Evolutionary conservation across 2,113 vertebrate species (phyloP).

Genomic region (Dascyllus trimaculatus): DNA sequence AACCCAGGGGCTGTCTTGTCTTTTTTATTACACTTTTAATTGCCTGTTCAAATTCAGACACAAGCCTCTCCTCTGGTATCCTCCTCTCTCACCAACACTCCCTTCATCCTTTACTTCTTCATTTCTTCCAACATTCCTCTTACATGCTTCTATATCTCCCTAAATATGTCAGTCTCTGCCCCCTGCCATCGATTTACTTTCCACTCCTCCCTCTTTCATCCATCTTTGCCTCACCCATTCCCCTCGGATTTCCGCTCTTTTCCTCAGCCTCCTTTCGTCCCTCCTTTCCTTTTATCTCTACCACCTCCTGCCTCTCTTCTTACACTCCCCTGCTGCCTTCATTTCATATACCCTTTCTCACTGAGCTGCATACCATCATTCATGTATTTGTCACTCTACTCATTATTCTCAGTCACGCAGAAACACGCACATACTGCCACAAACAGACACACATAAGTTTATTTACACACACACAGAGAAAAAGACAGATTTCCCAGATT

Average conservation of each 20-base stretch:
- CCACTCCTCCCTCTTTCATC: not conserved
- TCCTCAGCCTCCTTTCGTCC: constrained; percentile 2
- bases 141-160: not conserved
- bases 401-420: constrained; percentile 51
- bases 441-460: not conserved
- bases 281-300: not conserved
- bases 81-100: not conserved
- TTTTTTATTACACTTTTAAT: constrained; percentile 73
- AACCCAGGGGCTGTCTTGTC: constrained; percentile 57
- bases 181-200: not conserved
- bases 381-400: constrained; percentile 37
- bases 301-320: not conserved
- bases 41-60: constrained; percentile 50
- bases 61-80: constrained; percentile 17
- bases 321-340: not conserved
- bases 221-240: not conserved
- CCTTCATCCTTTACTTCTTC: constrained; percentile 1
- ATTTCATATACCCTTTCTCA: not conserved
- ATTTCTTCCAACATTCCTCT: not conserved
- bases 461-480: constrained; percentile 20
- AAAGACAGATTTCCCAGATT: not conserved
- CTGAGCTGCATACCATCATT: constrained; percentile 31
- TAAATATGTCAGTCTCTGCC: constrained; percentile 28
- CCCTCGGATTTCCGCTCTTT: not conserved
- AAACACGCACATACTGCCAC: constrained; percentile 21